Evolutionary conservation across 2,888 invertebrate species (phyloP).

Genomic region (Neoitamus cyanurus): DNA sequence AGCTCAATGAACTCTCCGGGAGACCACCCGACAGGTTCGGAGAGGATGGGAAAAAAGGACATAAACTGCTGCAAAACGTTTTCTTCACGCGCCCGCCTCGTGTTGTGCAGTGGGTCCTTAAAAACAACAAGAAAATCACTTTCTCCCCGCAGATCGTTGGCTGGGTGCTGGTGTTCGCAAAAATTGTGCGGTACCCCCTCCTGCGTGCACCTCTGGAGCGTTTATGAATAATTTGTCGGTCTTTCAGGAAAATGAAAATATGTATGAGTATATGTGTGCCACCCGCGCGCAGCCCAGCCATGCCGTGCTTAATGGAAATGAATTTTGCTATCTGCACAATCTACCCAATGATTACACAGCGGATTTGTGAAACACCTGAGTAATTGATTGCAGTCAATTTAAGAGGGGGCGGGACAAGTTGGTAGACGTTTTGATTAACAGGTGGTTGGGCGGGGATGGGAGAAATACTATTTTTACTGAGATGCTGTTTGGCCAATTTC

Average conservation of each 20-base stretch:
- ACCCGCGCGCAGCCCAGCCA: not conserved
- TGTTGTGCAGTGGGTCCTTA: not conserved
- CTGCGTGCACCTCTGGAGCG: not conserved
- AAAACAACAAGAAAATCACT: constrained; percentile 13
- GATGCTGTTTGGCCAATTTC: not conserved
- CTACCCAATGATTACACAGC: constrained; percentile 5
- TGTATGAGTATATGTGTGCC: not conserved
- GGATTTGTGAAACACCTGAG: not conserved
- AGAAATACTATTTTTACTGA: not conserved
- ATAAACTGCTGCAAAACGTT: not conserved
- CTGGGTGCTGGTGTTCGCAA: not conserved
- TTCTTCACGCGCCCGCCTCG: not conserved
- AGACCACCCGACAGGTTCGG: not conserved
- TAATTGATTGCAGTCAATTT: constrained; percentile 2
- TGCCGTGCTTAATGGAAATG: constrained; percentile 1
- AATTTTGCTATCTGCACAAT: constrained; percentile 17
- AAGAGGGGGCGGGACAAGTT: not conserved
- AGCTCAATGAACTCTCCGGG: not conserved
- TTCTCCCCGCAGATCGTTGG: not conserved
- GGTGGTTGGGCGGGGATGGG: not conserved
- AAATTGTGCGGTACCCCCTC: not conserved
- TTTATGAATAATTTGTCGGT: constrained; percentile 12
- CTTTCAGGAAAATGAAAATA: not conserved
- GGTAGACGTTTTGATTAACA: not conserved
- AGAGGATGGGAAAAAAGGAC: not conserved